A percentile compares a stretch with the other conserved stretches of the same genome.
Evolutionary conservation across 2,113 vertebrate genomes (phyloP).

Genomic region (Varanus salvator): DNA sequence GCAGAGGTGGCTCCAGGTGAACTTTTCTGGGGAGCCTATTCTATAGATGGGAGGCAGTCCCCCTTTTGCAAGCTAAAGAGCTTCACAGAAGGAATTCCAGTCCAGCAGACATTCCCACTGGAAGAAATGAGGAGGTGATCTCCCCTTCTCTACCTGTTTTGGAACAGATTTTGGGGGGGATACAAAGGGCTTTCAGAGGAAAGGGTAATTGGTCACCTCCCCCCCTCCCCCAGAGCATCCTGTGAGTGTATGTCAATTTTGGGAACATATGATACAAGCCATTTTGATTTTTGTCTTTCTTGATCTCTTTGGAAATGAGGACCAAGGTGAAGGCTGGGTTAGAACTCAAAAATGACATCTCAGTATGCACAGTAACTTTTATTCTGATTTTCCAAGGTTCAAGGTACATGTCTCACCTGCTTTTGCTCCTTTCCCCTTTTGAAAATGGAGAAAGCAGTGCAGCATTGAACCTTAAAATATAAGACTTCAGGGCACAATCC

Average conservation of each 20-base stretch:
- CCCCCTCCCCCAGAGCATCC: too few species aligned
- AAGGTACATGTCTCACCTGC: background rate
- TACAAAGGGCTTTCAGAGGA: background rate
- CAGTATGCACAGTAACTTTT: background rate
- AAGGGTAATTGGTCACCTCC: too few species aligned
- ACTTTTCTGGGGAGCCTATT: too few species aligned
- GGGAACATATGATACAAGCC: background rate
- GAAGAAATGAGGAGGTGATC: background rate
- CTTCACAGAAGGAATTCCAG: background rate
- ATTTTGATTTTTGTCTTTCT: background rate
- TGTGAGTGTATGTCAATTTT: background rate
- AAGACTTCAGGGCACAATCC: background rate
- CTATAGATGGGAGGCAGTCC: background rate
- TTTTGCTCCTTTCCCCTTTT: background rate
- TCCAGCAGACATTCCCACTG: background rate
- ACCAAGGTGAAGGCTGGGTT: background rate
- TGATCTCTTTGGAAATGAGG: background rate
- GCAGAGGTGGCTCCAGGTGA: too few species aligned
- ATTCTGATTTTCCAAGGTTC: background rate
- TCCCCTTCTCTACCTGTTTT: background rate
- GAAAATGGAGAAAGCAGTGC: background rate
- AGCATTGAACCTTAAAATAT: background rate
- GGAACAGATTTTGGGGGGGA: background rate
- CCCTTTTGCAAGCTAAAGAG: background rate
- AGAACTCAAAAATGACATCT: background rate